Evolutionary conservation across 1,140 invertebrate genomes (phyloP), one percentile per base, ranked within the genome.

Genomic region (Anoplophora glabripennis): DNA sequence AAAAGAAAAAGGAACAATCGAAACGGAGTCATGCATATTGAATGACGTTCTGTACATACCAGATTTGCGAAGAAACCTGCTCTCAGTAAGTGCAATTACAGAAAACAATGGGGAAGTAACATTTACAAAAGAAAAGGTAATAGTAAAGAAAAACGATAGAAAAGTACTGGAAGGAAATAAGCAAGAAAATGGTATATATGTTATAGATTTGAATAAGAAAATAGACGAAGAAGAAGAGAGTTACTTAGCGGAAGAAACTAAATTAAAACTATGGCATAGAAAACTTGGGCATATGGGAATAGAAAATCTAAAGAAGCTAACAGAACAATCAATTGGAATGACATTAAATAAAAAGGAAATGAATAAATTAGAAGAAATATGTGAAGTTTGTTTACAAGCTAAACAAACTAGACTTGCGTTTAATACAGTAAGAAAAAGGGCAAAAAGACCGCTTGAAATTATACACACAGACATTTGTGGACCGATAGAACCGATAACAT

Each of bases 381-480:
- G 57, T 63, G 67, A 65, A 62, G 38, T 45, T 21, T 72, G 67
- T 61, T 12, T 62, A 34, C 18, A 60, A 47, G 66, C 62, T 28
- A 63, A 67, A 44, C 59, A 56, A 53, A 68, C 34, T 35, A 66
- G 60, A 59, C 33, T 46, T 11, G 51, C 71, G 38, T 71, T 70
- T 38, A 66, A 61, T 28, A 65, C 36, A 15, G 36, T 42, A 48
- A 53, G 64, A 57, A 46, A 9, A 40, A 64, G 60, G 53, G 60
- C 68, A 46, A 64, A 14, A 38, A 66, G 45, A 58, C 60, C 53
- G 9, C 37, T 73, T 35, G 59, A 73, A 57, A 45, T 74, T 46
- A 59, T 76, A 18, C 70, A 75, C 46, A 62, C 67, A 35, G 72
- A 76, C 63, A 66, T 75, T 0, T 75, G 72, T 61, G 72, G 72